Base-by-base conservation (phyloP, 2,113 vertebrate genomes). In the Zosterops pallidus region DNA sequence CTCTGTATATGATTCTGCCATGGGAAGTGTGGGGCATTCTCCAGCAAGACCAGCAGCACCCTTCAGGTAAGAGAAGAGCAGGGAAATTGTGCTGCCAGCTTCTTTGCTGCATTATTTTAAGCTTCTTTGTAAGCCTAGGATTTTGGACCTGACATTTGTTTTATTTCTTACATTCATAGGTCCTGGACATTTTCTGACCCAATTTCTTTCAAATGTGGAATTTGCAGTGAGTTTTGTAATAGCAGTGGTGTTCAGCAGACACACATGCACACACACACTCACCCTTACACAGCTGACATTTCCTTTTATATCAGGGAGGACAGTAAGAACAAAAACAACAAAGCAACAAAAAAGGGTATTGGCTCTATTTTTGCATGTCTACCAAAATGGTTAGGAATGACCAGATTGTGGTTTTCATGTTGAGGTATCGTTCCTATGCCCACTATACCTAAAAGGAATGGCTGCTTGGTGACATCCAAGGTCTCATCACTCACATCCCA, bases 271-370 rank as follows among this genome's bases (percentile, higher is more conserved):
- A 9, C 68, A 8, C 59, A 15, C 60, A 11, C 18, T 19, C 72
- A n/a, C 20, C 16, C 50, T 81, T 42, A 72, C 50, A 29, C 20
- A 62, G 47, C 44, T 26, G 50, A 76, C 11, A 8, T 68, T 94
- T 95, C 85, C 68, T 53, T 91, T 82, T 76, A 9, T 59, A 89
- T 71, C 18, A 10, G 74, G n/a, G 50, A 88, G 15, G 65, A 85
- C 71, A 85, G 60, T 41, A 96, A 90, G 47, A 90, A 89, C 41
- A 77, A 85, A 75, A 91, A 33, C 50, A 86, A 69, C 56, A 83
- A 50, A 77, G 72, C 71, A 70, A 70, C 42, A 56, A 69, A 87
- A 93, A 92, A 49, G 67, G 74, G 46, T 60, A 92, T 77, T 56
- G 37, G 47, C 33, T 94, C 89, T 91, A 77, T 86, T 86, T 33